Base-by-base conservation (phyloP, 2,888 invertebrate genomes). In the Pristionchus entomophagus region DNA sequence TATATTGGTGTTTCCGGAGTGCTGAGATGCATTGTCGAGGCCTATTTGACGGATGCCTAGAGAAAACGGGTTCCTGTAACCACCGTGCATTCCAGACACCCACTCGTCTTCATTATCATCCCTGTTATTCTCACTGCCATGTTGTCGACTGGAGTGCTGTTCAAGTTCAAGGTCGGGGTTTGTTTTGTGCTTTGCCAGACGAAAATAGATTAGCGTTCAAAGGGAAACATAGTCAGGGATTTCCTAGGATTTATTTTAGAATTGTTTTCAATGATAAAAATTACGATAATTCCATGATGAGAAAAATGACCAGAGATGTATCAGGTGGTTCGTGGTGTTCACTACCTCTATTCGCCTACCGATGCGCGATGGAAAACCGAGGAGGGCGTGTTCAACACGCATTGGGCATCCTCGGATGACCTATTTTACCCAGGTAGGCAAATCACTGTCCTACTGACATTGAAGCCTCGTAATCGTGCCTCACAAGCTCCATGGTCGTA, bases 311-410 rank as follows among this genome's bases (percentile, higher is more conserved):
- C 82, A 41, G 35, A 49, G 0, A 85, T 53, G 49, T 87, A 80
- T 53, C 59, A 88, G 49, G 86, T 89, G 12, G 86, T 89, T 2
- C 89, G 89, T n/a, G 89, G 87, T 45, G 88, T 89, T 26, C 88
- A 91, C 77, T 92, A 87, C 51, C 87, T 92, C 10, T 92, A 92
- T 84, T 88, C 92, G 26, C 92, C 92, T 26, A 82, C 91, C 49
- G 88, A 91, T 65, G 91, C 92, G 0, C 86, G 86, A 45, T 92
- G 92, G 92, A 92, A 91, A 62, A 29, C 51, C 0, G 92, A 92
- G 87, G 92, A 92, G 51, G 89, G 87, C 10, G 89, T 91, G 17
- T 89, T 92, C 35, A 89, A 89, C 19, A 88, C 89, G n/a, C 89
- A 89, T 78, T 91, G 91, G 91, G 91, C 91, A 2, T 81, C 82